A percentile compares a stretch with the other conserved stretches of the same genome.
Evolutionary conservation across 2,113 vertebrate species (phyloP).

Genomic region (Malurus cyaneus): DNA sequence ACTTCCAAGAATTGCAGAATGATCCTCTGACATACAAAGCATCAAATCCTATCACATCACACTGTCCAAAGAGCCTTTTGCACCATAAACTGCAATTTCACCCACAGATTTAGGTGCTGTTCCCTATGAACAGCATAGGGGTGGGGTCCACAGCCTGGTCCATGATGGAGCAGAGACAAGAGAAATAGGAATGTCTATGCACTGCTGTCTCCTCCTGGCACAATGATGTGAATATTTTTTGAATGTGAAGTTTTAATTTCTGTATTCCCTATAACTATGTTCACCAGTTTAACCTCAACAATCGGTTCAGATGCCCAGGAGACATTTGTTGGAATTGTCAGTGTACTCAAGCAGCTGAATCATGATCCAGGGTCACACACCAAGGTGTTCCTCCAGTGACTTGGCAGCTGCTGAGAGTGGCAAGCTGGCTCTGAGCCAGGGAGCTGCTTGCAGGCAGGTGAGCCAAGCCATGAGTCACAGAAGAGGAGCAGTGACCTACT

Average conservation of each 20-base stretch:
- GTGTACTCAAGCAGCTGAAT: background rate
- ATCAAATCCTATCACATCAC: background rate
- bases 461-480: background rate
- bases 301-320: background rate
- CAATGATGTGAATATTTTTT: background rate
- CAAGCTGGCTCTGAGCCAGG: background rate
- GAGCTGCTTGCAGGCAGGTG: background rate
- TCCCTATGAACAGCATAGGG: background rate
- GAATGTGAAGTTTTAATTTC: background rate
- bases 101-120: background rate
- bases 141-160: background rate
- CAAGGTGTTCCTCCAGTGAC: background rate
- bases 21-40: background rate
- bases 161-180: background rate
- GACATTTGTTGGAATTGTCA: background rate
- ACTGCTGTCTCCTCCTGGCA: background rate
- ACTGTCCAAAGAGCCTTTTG: background rate
- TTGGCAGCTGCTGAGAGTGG: rapidly evolving
- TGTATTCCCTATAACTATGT: background rate
- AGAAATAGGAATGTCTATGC: background rate
- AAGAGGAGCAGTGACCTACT: background rate
- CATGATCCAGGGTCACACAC: background rate
- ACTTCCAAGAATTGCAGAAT: background rate
- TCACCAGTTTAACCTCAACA: background rate
- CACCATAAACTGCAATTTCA: background rate